A percentile compares a stretch with the other conserved stretches of the same genome.
These are phyloP conservation scores for Terrapene triunguis DNA, from an alignment of 2,113 vertebrate genomes.

Conservation along the genomic window DNA sequence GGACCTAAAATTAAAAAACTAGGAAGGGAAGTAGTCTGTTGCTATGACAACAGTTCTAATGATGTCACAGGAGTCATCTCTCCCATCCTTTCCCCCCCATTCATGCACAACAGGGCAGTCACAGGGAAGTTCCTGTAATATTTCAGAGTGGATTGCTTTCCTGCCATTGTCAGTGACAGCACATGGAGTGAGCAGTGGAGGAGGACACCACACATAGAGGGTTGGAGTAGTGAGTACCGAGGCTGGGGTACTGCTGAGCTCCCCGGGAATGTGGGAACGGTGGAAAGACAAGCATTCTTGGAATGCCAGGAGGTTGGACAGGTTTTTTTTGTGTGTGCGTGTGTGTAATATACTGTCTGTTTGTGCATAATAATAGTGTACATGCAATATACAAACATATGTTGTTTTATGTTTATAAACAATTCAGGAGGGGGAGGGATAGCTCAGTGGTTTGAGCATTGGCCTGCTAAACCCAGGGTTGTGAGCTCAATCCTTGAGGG, in stretches of 20 bases:
- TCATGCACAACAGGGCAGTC: not conserved
- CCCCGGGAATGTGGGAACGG: conserved; percentile 76
- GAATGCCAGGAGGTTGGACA: conserved; percentile 76
- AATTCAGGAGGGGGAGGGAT: not conserved
- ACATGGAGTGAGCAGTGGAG: not conserved
- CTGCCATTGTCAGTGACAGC: not conserved
- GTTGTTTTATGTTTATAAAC: not conserved
- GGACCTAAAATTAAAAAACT: conserved; percentile 56
- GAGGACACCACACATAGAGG: accelerated
- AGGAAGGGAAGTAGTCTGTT: conserved; percentile 22
- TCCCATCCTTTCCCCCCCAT: not conserved
- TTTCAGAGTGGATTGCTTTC: not conserved
- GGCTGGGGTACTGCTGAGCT: not conserved
- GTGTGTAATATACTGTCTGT: not conserved
- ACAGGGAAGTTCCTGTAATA: not conserved
- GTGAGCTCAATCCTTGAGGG: no score
- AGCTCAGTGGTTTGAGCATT: no score
- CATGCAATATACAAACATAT: not conserved
- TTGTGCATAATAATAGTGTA: accelerated
- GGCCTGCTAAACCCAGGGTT: no score
- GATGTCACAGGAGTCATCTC: not conserved
- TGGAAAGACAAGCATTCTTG: conserved; percentile 82
- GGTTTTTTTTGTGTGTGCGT: not conserved
- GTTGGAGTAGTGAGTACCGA: not conserved
- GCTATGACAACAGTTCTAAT: conserved; percentile 15